Percentiles rank a stretch among this genome's conserved stretches.
These are phyloP conservation scores for Varroa destructor DNA, from an alignment of 1,140 invertebrate species.

Conservation along the genomic window DNA sequence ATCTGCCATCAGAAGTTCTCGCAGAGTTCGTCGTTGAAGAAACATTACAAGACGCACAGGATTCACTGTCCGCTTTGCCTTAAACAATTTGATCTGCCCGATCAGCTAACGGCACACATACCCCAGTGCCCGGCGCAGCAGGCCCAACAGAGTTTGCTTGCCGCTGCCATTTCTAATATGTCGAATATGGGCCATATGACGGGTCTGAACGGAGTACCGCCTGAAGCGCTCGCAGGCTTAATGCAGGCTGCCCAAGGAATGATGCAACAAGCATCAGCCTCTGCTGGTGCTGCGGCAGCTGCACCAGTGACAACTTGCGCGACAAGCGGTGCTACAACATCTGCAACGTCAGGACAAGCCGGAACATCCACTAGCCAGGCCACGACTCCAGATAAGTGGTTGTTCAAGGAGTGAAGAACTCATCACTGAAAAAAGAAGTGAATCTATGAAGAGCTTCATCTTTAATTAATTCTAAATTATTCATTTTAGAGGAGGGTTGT, in stretches of 20 bases:
- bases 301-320: too few species aligned
- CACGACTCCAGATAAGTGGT: constrained; percentile 9
- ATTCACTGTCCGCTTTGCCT: constrained; percentile 23
- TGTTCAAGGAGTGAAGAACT: constrained; percentile 14
- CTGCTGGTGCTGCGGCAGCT: too few species aligned
- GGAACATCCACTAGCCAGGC: constrained; percentile 7
- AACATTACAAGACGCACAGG: constrained; percentile 19
- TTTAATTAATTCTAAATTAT: neutral
- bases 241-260: constrained; percentile 25
- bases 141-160: constrained; percentile 15
- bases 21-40: constrained; percentile 26
- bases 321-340: too few species aligned
- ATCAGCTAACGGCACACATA: constrained; percentile 4
- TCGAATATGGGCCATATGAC: neutral
- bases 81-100: constrained; percentile 8
- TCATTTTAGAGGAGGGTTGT: neutral
- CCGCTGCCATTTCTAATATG: constrained; percentile 19
- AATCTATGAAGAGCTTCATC: constrained; percentile 6
- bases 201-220: constrained; percentile 15
- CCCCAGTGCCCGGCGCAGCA: constrained; percentile 23
- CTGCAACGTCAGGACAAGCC: too few species aligned
- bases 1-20: constrained; percentile 27
- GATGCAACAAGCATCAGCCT: neutral
- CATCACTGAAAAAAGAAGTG: neutral
- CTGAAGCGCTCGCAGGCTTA: constrained; percentile 13